Conservation (phyloP, 2,113 vertebrate genomes). For the Sprattus sprattus region DNA sequence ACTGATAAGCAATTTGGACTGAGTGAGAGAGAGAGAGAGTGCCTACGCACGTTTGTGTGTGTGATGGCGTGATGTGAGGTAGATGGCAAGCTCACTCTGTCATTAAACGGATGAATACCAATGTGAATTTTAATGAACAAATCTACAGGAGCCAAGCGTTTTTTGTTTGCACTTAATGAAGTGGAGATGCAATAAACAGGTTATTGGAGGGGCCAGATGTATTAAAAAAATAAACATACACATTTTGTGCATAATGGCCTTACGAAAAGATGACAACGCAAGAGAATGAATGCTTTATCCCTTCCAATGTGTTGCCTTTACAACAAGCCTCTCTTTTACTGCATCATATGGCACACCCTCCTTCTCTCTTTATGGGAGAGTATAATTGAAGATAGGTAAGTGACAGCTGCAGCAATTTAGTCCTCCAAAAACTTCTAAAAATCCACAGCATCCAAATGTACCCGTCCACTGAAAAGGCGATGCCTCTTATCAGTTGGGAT, state of each 20-base stretch:
- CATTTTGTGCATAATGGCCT: conserved; percentile 34
- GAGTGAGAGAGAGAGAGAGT: background rate
- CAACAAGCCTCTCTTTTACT: conserved; percentile 42
- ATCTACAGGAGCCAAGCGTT: conserved; percentile 59
- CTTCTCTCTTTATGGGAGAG: conserved; percentile 30
- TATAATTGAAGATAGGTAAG: conserved; percentile 33
- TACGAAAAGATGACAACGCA: conserved; percentile 26
- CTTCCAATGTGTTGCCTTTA: conserved; percentile 36
- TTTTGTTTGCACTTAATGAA: conserved; percentile 62
- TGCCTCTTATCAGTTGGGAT: conserved; percentile 15
- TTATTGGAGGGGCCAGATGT: conserved; percentile 64
- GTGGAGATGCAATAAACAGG: conserved; percentile 67
- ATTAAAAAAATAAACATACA: conserved; percentile 46
- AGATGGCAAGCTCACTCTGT: conserved; percentile 39
- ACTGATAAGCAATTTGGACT: conserved; percentile 33
- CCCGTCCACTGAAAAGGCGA: background rate
- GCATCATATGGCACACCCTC: conserved; percentile 32
- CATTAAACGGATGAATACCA: conserved; percentile 51
- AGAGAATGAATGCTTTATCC: conserved; percentile 21
- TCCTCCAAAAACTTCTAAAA: conserved; percentile 19
- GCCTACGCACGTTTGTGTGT: background rate
- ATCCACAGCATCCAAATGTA: conserved; percentile 30
- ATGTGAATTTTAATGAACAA: conserved; percentile 62
- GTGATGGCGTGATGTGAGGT: background rate
- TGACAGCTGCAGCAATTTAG: conserved; percentile 42